Percentiles rank a stretch among this genome's conserved stretches.
These are phyloP conservation scores for Poecilia latipinna DNA, from an alignment of 2,113 vertebrate species.

Conservation along the genomic window DNA sequence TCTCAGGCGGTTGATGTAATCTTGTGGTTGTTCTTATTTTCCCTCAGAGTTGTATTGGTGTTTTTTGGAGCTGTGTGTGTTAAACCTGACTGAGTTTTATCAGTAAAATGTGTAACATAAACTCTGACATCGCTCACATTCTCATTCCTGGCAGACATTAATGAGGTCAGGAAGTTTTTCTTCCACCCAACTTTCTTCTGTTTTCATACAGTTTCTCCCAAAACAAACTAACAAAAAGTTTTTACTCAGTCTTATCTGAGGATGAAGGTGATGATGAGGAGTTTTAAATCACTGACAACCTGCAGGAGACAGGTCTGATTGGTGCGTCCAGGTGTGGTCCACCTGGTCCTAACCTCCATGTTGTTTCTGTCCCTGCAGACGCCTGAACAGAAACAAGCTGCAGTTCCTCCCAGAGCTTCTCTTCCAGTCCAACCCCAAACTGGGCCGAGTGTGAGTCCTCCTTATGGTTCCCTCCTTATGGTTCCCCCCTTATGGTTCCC, in stretches of 20 bases:
- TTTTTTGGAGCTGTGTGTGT: background rate
- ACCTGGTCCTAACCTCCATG: background rate
- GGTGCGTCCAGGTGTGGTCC: background rate
- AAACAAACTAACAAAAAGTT: background rate
- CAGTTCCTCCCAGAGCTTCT: conserved; percentile 96
- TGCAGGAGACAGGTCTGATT: conserved; percentile 39
- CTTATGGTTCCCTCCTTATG: background rate
- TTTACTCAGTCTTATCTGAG: conserved; percentile 11
- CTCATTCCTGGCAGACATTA: background rate
- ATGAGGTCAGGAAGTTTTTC: background rate
- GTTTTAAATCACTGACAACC: conserved; percentile 32
- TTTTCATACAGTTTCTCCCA: background rate
- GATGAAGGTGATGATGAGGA: conserved; percentile 16
- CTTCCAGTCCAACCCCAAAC: conserved; percentile 96
- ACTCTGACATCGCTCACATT: conserved; percentile 12
- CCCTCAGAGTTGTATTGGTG: background rate
- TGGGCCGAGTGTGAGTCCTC: conserved; percentile 94
- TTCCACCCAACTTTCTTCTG: background rate
- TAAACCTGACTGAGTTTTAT: background rate
- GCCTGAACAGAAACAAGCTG: conserved; percentile 96
- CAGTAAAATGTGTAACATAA: background rate
- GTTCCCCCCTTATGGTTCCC: too few relatives aligned
- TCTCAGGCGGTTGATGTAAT: too few relatives aligned
- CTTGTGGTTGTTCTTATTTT: background rate
- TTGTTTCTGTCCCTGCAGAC: conserved; percentile 77